These are phyloP conservation scores for Tenthredo amoena DNA, from an alignment of 2,888 invertebrate genomes.

Conservation along the genomic window DNA sequence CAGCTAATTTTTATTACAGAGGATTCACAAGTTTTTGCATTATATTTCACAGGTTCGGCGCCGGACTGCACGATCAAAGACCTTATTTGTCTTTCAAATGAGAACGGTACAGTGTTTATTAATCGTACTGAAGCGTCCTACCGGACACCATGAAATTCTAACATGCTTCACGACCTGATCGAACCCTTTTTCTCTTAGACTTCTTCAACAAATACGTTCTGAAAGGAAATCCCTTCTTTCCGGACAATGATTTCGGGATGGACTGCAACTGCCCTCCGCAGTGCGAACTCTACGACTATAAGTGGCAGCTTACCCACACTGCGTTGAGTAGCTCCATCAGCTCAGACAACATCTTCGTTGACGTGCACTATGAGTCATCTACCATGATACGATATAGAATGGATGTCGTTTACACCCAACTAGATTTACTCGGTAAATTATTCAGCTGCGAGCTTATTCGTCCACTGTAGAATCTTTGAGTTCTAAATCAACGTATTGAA, in stretches of 20 bases:
- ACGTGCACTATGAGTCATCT: conserved; percentile 77
- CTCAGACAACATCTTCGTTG: conserved; percentile 71
- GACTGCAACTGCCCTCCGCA: conserved; percentile 68
- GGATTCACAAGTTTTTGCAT: conserved; percentile 54
- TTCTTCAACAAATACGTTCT: conserved; percentile 66
- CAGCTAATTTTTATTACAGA: not conserved
- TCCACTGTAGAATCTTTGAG: not conserved
- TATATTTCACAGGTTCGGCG: conserved; percentile 41
- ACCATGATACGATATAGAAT: conserved; percentile 78
- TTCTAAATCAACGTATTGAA: not conserved
- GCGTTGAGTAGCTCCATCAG: conserved; percentile 40
- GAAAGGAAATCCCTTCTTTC: conserved; percentile 58
- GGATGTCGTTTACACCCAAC: conserved; percentile 78
- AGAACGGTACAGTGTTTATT: conserved; percentile 64
- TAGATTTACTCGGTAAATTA: conserved; percentile 78
- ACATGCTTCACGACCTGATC: not conserved
- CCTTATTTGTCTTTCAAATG: conserved; percentile 64
- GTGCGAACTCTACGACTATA: conserved; percentile 68
- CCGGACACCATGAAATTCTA: not conserved
- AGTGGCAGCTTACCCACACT: conserved; percentile 53
- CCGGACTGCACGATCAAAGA: conserved; percentile 66
- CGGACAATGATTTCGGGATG: conserved; percentile 62
- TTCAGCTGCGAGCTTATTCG: not conserved
- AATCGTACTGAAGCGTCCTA: not conserved
- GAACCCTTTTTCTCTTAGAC: conserved; percentile 56